These are phyloP conservation scores for Pseudorectes ferrugineus DNA, from an alignment of 2,113 vertebrate genomes.

Conservation along the genomic window DNA sequence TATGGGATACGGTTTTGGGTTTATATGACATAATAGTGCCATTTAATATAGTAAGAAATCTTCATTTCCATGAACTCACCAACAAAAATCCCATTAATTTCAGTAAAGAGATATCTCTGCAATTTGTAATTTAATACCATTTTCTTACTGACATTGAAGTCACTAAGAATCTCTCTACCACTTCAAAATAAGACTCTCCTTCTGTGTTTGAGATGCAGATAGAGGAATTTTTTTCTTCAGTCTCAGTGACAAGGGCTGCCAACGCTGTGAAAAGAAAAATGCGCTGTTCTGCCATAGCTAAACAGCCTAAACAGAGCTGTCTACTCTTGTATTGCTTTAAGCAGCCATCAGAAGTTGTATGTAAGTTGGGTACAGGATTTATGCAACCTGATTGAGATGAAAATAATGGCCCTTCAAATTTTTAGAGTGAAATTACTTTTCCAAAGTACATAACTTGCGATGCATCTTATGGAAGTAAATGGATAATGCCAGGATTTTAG, in stretches of 20 bases:
- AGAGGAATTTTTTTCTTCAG: not conserved
- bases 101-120: not conserved
- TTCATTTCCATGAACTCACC: not conserved
- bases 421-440: not conserved
- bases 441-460: not conserved
- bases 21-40: not conserved
- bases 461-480: not conserved
- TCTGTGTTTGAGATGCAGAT: not conserved
- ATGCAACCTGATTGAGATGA: not conserved
- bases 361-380: not conserved
- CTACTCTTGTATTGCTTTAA: not conserved
- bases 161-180: not conserved
- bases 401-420: not conserved
- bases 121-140: not conserved
- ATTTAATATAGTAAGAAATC: not conserved
- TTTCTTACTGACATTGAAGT: not conserved
- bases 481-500: not conserved
- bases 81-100: slow-evolving; percentile 27
- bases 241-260: not conserved
- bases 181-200: not conserved
- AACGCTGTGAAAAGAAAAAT: not conserved
- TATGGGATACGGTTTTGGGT: not conserved
- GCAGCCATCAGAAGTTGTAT: not conserved
- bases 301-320: not conserved
- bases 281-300: not conserved